Conservation (phyloP, 1,140 invertebrate species). For the Drosophila ironensis region DNA sequence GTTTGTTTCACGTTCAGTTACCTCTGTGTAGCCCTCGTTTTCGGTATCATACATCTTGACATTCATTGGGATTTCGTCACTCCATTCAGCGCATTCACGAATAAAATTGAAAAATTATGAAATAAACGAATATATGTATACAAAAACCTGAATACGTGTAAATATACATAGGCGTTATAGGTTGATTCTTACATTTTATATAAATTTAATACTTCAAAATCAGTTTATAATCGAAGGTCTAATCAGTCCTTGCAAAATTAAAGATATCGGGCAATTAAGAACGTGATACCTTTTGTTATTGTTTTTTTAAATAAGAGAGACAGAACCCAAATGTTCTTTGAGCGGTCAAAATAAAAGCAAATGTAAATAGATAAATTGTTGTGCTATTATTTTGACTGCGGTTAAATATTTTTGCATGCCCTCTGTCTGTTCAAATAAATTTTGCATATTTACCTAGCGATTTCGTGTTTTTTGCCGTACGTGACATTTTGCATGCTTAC, state of each 20-base stretch:
- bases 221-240: too few relatives aligned
- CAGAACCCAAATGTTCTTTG: slow-evolving; percentile 9
- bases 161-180: slow-evolving; percentile 55
- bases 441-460: background rate
- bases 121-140: slow-evolving; percentile 29
- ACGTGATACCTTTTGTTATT: background rate
- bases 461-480: background rate
- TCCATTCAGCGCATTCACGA: slow-evolving; percentile 43
- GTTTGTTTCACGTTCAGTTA: slow-evolving; percentile 8
- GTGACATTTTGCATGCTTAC: background rate
- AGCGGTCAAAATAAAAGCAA: background rate
- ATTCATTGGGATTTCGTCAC: slow-evolving; percentile 39
- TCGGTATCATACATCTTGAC: slow-evolving; percentile 36
- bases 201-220: too few relatives aligned
- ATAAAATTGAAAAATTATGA: slow-evolving; percentile 40
- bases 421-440: background rate
- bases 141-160: slow-evolving; percentile 58
- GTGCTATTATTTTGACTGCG: background rate
- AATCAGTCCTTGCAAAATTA: too few relatives aligned
- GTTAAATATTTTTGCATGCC: background rate
- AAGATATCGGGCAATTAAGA: background rate
- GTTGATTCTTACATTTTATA: too few relatives aligned
- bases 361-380: background rate
- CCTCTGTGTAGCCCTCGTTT: slow-evolving; percentile 11
- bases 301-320: slow-evolving; percentile 19